Evolutionary conservation across 1,140 invertebrate genomes (phyloP).

Genomic region (Ceratina calcarata): DNA sequence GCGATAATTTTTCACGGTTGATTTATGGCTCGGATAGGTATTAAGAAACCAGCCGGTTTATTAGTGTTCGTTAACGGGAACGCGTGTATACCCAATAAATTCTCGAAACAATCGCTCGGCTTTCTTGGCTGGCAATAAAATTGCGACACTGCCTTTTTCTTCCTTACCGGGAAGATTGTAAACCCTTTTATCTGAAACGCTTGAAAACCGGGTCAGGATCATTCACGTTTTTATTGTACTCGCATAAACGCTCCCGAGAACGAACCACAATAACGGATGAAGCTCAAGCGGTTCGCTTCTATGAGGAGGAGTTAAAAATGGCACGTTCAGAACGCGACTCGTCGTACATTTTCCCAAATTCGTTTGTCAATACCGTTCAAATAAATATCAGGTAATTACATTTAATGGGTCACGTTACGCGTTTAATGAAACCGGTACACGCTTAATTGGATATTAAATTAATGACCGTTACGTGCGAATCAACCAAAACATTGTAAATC

Average conservation of each 20-base stretch:
- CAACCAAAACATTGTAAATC: constrained; percentile 59
- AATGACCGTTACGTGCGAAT: constrained; percentile 59
- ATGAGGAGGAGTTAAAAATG: background rate
- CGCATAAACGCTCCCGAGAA: background rate
- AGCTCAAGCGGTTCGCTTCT: no score
- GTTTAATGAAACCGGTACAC: constrained; percentile 58
- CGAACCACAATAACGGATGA: no score
- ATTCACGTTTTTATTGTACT: background rate
- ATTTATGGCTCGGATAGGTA: constrained; percentile 23
- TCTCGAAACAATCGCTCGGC: constrained; percentile 9
- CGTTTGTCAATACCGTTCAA: constrained; percentile 47
- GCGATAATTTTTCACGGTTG: constrained; percentile 29
- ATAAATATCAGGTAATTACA: constrained; percentile 55
- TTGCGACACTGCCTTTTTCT: background rate
- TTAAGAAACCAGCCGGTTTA: constrained; percentile 19
- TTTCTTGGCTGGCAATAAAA: constrained; percentile 8
- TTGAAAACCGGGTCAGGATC: background rate
- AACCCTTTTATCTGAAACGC: background rate
- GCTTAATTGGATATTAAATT: constrained; percentile 66
- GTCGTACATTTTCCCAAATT: background rate
- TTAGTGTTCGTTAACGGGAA: constrained; percentile 13
- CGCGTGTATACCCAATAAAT: constrained; percentile 18
- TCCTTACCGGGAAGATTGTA: background rate
- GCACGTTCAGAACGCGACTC: background rate
- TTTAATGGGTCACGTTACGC: constrained; percentile 57